Base-by-base conservation (phyloP, 1,140 invertebrate species). In the Ostrea denselamellosa region DNA sequence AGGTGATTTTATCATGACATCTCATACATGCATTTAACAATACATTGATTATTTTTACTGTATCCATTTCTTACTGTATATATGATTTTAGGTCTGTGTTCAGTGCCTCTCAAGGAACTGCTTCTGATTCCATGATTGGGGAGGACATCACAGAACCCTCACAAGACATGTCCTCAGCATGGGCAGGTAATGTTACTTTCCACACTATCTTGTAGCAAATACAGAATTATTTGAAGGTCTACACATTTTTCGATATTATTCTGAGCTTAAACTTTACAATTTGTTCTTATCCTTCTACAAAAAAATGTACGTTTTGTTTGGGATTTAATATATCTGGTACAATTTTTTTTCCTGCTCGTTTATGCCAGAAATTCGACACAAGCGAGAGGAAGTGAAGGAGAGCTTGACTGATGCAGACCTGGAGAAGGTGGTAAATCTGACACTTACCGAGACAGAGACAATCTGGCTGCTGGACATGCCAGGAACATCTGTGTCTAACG, bases 391-490 rank as follows among this genome's bases (percentile, higher is more conserved):
- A 8, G 91, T 92, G 2, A 92, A 92, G 85, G 94, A 94, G 89
- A 86, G 92, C 28, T 82, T 94, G 58, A 92, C 87, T 22, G 92
- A 93, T 19, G 89, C 85, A 65, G 93, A 94, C 87, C 89, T 94
- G 14, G 92, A 92, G 68, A 93, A 93, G 85, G 89, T 90, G 10
- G 92, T 95, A 9, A 91, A 92, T 28, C 90, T 95, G 58, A 90
- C 88, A 25, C 85, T 95, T 51, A 92, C 89, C 14, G 94, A 95
- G 85, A 95, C 95, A 8, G 93, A 93, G 17, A 95, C 94, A 51
- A 93, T 94, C 71, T 94, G 92, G 91, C 87, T 95, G 82, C 89
- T 95, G 34, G 94, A 95, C 85, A 91, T 95, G 86, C 91, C 92
- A 9, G 92, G 91, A n/a, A 87, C 92, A 14, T 92, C 92, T 89